Percentiles rank a stretch among this genome's conserved stretches.
Evolutionary conservation across 2,888 invertebrate species (phyloP).

Genomic region (Exephanes ischioxanthus): DNA sequence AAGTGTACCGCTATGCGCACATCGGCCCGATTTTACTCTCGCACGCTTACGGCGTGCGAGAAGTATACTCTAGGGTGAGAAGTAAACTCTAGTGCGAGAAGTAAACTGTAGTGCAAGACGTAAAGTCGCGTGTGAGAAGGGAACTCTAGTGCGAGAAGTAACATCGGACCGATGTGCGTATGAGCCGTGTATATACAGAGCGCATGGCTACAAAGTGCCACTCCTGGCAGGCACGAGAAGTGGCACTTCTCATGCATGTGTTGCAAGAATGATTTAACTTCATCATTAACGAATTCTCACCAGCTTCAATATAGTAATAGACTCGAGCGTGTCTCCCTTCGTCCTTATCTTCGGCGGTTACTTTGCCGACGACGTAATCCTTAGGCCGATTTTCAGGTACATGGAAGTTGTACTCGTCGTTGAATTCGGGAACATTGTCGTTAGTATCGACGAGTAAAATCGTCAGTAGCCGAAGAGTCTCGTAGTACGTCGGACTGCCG

Average conservation of each 20-base stretch:
- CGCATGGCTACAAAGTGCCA: too few relatives aligned
- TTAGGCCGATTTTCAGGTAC: slow-evolving; percentile 89
- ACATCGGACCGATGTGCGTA: too few relatives aligned
- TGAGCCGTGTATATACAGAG: too few relatives aligned
- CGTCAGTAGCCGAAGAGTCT: slow-evolving; percentile 91
- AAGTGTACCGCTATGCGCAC: not conserved
- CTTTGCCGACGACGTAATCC: slow-evolving; percentile 87
- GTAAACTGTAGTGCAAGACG: too few relatives aligned
- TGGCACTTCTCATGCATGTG: not conserved
- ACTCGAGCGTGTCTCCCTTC: slow-evolving; percentile 93
- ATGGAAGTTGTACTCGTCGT: slow-evolving; percentile 89
- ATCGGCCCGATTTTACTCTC: not conserved
- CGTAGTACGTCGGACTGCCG: slow-evolving; percentile 92
- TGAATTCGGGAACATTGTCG: slow-evolving; percentile 93
- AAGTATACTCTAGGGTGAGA: too few relatives aligned
- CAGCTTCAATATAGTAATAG: slow-evolving; percentile 92
- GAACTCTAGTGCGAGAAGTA: too few relatives aligned
- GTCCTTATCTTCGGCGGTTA: slow-evolving; percentile 91
- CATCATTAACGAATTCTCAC: slow-evolving; percentile 70
- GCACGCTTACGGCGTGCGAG: too few relatives aligned
- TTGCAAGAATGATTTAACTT: not conserved
- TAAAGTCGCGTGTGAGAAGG: too few relatives aligned
- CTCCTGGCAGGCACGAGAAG: too few relatives aligned
- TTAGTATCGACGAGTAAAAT: slow-evolving; percentile 92
- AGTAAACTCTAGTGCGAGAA: too few relatives aligned